Conservation (phyloP, 1,140 invertebrate species). For the Lysiphlebus fabarum region DNA sequence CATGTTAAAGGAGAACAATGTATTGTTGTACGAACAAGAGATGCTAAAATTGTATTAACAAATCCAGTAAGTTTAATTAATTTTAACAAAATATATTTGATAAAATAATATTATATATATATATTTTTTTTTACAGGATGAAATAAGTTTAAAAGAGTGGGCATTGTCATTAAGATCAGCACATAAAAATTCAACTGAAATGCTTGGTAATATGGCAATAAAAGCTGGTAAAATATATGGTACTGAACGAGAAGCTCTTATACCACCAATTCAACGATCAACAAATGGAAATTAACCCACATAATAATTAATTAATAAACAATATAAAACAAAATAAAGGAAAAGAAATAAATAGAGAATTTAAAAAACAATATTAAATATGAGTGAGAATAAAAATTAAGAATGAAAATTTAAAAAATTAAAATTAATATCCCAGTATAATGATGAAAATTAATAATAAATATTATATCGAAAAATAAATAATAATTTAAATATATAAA, state of each 20-base stretch:
- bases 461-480: too few species aligned
- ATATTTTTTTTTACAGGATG: constrained; percentile 65
- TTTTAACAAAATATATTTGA: background rate
- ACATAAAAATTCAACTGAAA: constrained; percentile 88
- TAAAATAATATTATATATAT: background rate
- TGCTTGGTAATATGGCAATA: constrained; percentile 89
- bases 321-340: constrained; percentile 17
- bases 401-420: too few species aligned
- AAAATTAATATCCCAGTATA: too few species aligned
- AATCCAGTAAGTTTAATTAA: constrained; percentile 73
- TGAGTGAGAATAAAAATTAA: constrained; percentile 4
- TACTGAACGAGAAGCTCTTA: constrained; percentile 63
- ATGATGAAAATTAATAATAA: too few species aligned
- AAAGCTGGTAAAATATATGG: constrained; percentile 97
- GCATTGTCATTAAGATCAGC: constrained; percentile 82
- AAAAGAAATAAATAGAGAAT: constrained; percentile 13
- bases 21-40: constrained; percentile 83
- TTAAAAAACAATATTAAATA: constrained; percentile 7
- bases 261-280: constrained; percentile 53
- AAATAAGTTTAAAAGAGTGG: constrained; percentile 95
- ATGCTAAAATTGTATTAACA: constrained; percentile 88
- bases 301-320: constrained; percentile 13
- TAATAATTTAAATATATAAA: too few species aligned
- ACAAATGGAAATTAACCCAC: constrained; percentile 57
- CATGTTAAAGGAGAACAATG: constrained; percentile 90